Conservation (phyloP, 2,888 invertebrate genomes). For the Dicranocentrus wangi region DNA sequence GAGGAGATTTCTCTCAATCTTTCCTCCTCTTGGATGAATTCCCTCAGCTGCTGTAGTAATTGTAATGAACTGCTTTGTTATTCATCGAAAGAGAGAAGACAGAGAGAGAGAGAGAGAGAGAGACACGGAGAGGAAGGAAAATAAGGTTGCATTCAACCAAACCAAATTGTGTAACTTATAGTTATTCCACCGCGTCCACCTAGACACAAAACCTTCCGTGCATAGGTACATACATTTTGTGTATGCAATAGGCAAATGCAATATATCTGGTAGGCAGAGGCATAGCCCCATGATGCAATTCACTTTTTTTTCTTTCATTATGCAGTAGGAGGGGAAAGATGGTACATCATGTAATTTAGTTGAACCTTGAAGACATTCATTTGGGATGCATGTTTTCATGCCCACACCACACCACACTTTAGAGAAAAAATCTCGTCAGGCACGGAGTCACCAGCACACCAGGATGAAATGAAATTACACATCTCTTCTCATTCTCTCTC, state of each 20-base stretch:
- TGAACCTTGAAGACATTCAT: slow-evolving; percentile 39
- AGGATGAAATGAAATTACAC: not conserved
- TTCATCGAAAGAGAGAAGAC: slow-evolving; percentile 35
- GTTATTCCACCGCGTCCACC: no score
- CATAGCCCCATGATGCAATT: slow-evolving; percentile 6
- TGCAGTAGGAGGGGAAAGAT: slow-evolving; percentile 22
- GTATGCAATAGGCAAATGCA: not conserved
- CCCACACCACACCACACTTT: slow-evolving; percentile 16
- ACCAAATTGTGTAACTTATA: no score
- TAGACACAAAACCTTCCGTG: no score
- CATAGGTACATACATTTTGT: no score
- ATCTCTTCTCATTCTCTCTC: not conserved
- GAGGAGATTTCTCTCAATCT: not conserved
- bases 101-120: not conserved
- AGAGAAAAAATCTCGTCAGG: not conserved
- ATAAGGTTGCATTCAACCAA: not conserved
- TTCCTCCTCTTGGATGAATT: not conserved
- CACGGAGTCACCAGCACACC: not conserved
- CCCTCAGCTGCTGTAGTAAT: slow-evolving; percentile 27
- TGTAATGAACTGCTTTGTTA: slow-evolving; percentile 48
- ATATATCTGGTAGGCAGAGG: not conserved
- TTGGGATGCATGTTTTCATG: not conserved
- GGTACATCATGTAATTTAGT: slow-evolving; percentile 29
- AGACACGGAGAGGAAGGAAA: not conserved
- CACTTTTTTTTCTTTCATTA: not conserved